Base-by-base conservation (phyloP, 1,140 invertebrate genomes). In the Aphaenogaster floridana region DNA sequence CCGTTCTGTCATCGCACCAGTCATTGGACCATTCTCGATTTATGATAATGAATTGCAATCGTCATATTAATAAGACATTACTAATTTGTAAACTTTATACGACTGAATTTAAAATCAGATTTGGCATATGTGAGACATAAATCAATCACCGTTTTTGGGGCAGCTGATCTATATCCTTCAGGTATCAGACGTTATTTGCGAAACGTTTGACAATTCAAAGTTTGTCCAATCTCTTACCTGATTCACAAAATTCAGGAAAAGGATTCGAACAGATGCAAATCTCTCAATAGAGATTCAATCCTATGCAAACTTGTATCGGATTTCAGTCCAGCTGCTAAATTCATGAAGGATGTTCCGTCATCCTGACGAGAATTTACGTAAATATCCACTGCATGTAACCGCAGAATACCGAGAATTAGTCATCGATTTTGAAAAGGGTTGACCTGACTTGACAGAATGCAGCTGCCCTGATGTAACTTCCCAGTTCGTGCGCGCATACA, bases 371-470 rank as follows among this genome's bases (percentile, higher is more conserved):
- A 86, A 92, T 94, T 94, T 94, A 88, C 93, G 93, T 88, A 94
- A 94, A 94, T 89, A 93, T 91, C 93, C 91, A 93, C 87, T 94
- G 92, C 86, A 87, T 84, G 36, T 87, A 85, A 88, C 86, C 28
- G 86, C 17, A 39, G 48, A 69, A 54, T 54, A 54, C n/a, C 7
- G 9, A 28, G 64, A 81, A 52, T 63, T 69, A 64, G 42, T 54
- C 85, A 84, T 39, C 74, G n/a, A 57, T 72, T 69, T 50, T 74
- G 45, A 80, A 92, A 93, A 86, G 91, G 87, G 90, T 93, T 92
- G 90, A 94, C 91, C 93, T 93, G 90, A 90, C 93, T 87, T 92
- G 85, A 77, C 90, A 92, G 83, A 79, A 76, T 77, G 91, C 93
- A 94, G 93, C 93, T 93, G 93, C n/a, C 68, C 34, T 28, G 13